A percentile compares a stretch with the other conserved stretches of the same genome.
These are phyloP conservation scores for Balearica regulorum DNA, from an alignment of 2,797 vertebrate genomes.

Conservation along the genomic window DNA sequence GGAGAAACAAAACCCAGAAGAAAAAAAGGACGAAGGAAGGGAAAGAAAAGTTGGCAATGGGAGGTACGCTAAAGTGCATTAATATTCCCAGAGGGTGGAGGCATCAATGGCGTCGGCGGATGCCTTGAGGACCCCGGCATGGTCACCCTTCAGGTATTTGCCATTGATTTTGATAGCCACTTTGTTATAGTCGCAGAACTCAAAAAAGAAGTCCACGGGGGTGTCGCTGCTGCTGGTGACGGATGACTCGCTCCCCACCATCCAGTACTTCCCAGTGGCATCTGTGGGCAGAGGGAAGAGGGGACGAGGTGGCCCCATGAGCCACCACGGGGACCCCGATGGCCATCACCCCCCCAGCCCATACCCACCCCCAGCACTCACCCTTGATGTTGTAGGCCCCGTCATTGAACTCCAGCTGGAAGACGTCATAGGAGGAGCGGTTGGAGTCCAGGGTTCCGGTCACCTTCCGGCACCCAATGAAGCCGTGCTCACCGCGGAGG, in stretches of 20 bases:
- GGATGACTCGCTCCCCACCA: conserved; percentile 86
- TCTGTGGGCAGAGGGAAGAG: conserved; percentile 70
- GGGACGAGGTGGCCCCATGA: not conserved
- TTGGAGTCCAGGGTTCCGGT: conserved; percentile 96
- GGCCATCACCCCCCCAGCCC: not conserved
- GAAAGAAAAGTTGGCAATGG: conserved; percentile 21
- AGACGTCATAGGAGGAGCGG: conserved; percentile 94
- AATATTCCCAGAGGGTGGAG: conserved; percentile 97
- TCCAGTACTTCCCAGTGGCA: conserved; percentile 98
- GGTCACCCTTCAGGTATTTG: conserved; percentile 95
- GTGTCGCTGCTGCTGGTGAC: conserved; percentile 93
- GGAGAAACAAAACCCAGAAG: conserved; percentile 20
- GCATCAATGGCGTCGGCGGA: conserved; percentile 88
- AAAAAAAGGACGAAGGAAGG: not conserved
- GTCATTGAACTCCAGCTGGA: conserved; percentile 90
- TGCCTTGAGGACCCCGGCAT: conserved; percentile 95
- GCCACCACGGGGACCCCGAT: rapidly evolving
- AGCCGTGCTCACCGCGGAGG: conserved; percentile 93
- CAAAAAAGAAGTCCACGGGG: conserved; percentile 94
- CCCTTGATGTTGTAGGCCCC: conserved; percentile 96
- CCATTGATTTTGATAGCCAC: conserved; percentile 91
- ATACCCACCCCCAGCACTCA: not conserved
- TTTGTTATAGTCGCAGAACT: conserved; percentile 99
- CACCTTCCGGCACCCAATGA: conserved; percentile 96
- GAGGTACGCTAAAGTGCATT: conserved; percentile 70